Base-by-base conservation (phyloP, 2,888 invertebrate genomes). In the Archips crataeganus region DNA sequence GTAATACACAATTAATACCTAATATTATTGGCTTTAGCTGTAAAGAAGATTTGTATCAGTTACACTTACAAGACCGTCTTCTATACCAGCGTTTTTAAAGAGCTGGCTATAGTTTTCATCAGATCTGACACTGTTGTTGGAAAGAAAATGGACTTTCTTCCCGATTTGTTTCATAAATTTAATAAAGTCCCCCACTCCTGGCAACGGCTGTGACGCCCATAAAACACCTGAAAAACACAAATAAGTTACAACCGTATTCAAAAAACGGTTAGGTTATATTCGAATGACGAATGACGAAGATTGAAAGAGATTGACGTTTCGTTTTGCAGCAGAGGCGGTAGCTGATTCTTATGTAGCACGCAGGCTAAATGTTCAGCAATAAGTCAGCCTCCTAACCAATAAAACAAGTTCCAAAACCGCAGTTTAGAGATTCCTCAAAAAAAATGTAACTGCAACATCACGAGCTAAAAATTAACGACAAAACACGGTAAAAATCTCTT, bases 141-240 rank as follows among this genome's bases (percentile, higher is more conserved):
- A 94, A 6, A 95, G 94, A n/a, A 90, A 93, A 75, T 92, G 82
- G 0, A 95, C 86, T 4, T 88, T 89, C 78, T 96, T 96, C 0
- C 95, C 95, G 10, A 90, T 81, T 62, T 89, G 84, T 76, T 92
- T 88, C 75, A 96, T 90, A 47, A 88, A 81, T 3, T 84, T 83
- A 60, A 95, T 85, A 75, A 95, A 91, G 3, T 94, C 90, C 0
- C 91, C 86, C 0, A 90, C 87, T 0, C 94, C 94, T 11, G 90
- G 88, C 9, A 95, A 79, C 0, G 93, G 87, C 0, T 77, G 70
- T 47, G 77, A 79, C 2, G 81, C 66, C 90, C 95, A 95, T 76
- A 96, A 80, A 0, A 96, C 96, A 73, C 96, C 96, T 96, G 80
- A 11, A 86, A 23, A 85, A 45, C 3, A 47, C 8, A 47, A 11